A percentile compares a stretch with the other conserved stretches of the same genome.
phyloP scores from a whole-genome alignment of 2,888 invertebrate species.

The Tipula unca region DNA sequence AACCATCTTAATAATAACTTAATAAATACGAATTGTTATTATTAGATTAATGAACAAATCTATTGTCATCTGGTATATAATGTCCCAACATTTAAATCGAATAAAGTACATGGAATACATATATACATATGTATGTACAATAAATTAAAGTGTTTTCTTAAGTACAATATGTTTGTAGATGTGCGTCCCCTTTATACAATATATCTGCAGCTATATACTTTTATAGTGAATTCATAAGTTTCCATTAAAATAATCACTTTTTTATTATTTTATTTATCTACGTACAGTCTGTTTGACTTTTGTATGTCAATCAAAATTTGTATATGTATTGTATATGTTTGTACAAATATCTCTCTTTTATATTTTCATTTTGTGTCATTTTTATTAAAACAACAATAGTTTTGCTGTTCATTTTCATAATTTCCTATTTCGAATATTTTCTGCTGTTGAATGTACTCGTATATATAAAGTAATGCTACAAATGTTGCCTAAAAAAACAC shows the following conservation, averaged over 20 bases:
- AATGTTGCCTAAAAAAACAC: too few relatives aligned
- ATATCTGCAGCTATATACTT: not conserved
- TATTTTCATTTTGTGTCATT: too few relatives aligned
- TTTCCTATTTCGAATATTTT: too few relatives aligned
- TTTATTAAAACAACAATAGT: not conserved
- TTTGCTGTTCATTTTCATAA: not conserved
- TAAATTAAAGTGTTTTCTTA: not conserved
- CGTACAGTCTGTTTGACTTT: not conserved
- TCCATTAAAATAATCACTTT: not conserved
- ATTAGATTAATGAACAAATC: not conserved
- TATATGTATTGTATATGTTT: not conserved
- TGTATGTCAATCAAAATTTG: not conserved
- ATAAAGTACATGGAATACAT: not conserved
- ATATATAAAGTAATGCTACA: too few relatives aligned
- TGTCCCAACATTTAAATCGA: not conserved
- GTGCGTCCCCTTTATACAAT: too few relatives aligned
- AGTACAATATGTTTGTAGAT: too few relatives aligned
- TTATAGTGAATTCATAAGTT: not conserved
- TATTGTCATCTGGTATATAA: not conserved
- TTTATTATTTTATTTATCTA: not conserved
- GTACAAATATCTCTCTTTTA: too few relatives aligned
- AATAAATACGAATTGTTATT: not conserved
- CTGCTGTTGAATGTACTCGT: too few relatives aligned
- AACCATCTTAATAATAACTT: too few relatives aligned
- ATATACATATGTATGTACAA: too few relatives aligned